Evolutionary conservation across 2,797 vertebrate genomes (phyloP).

Genomic region (Microctenopoma steveboyesi): DNA sequence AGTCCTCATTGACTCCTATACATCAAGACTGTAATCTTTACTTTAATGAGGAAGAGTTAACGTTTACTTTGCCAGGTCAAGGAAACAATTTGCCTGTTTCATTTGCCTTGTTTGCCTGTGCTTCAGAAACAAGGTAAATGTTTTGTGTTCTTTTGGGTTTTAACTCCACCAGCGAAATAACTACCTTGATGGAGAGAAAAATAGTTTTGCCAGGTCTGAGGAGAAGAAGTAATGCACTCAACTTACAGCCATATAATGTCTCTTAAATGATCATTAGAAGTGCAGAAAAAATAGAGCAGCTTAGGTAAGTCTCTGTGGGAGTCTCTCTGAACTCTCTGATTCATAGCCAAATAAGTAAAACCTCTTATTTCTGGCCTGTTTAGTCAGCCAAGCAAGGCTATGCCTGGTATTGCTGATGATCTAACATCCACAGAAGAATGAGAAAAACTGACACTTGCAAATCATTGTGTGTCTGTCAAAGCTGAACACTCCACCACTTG

Average conservation of each 20-base stretch:
- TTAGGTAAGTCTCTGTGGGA: slow-evolving; percentile 36
- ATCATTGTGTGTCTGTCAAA: slow-evolving; percentile 47
- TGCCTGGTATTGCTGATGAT: slow-evolving; percentile 18
- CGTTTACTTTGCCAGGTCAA: slow-evolving; percentile 30
- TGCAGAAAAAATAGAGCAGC: slow-evolving; percentile 19
- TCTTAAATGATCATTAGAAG: slow-evolving; percentile 25
- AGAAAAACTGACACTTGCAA: slow-evolving; percentile 44
- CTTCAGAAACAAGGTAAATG: slow-evolving; percentile 10
- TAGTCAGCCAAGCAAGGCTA: slow-evolving; percentile 1
- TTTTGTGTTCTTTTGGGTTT: not conserved
- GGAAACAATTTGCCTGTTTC: slow-evolving; percentile 25
- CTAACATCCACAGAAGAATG: slow-evolving; percentile 42
- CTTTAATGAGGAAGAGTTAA: slow-evolving; percentile 42
- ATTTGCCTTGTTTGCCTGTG: too few relatives aligned
- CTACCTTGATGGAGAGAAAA: not conserved
- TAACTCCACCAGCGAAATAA: not conserved
- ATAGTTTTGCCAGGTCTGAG: slow-evolving; percentile 3
- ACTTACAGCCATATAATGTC: slow-evolving; percentile 13
- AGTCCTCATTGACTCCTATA: slow-evolving; percentile 27
- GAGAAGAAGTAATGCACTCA: slow-evolving; percentile 1
- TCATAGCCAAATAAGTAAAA: slow-evolving; percentile 37
- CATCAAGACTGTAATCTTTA: slow-evolving; percentile 42
- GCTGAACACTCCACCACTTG: slow-evolving; percentile 27
- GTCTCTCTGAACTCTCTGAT: slow-evolving; percentile 29
- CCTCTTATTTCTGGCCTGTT: slow-evolving; percentile 23